Evolutionary conservation across 2,888 invertebrate species (phyloP), one percentile per base, ranked within the genome.

Genomic region (Drymonia ruficornis): DNA sequence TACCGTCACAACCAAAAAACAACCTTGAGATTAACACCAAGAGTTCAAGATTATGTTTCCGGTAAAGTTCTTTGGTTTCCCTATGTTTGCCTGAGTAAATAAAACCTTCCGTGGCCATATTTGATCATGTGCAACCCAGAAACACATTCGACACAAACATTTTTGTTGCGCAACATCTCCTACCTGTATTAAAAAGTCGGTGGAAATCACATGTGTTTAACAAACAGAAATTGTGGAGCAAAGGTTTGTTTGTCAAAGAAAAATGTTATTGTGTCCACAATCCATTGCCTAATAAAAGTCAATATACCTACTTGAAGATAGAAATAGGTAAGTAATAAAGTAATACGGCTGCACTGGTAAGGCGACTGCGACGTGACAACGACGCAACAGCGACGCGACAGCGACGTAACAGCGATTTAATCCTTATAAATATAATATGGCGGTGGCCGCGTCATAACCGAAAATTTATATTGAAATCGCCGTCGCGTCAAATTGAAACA

Each of bases 21-120:
- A 28, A 47, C 52, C 50, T 28, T 42, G 49, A 31, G 53, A 56
- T 49, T 2, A 58, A 53, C 0, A 55, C 8, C 9, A 15, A 38
- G 38, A 40, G n/a, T 7, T 3, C 5, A 19, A 5, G 15, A 44
- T 9, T 38, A 15, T 43, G 52, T 54, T 51, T 62, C 56, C 55
- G 61, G 56, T 58, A 67, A 61, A 61, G 64, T 61, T 72, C 50
- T 48, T n/a, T 23, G 38, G 51, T 58, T 70, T 67, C 70, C 72
- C 59, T 48, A 63, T 70, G 48, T 66, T 59, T 65, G 54, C 53
- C 61, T 64, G 61, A 65, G 65, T 61, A 71, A 71, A 70, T 68
- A 71, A 57, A 62, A 66, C 65, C 60, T 67, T 51, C 53, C 34
- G 43, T 43, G 46, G 23, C 48, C 16, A 42, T 70, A 64, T 72